Evolutionary conservation across 1,140 invertebrate species (phyloP), one percentile per base, ranked within the genome.

Genomic region (Drosophila funebris): DNA sequence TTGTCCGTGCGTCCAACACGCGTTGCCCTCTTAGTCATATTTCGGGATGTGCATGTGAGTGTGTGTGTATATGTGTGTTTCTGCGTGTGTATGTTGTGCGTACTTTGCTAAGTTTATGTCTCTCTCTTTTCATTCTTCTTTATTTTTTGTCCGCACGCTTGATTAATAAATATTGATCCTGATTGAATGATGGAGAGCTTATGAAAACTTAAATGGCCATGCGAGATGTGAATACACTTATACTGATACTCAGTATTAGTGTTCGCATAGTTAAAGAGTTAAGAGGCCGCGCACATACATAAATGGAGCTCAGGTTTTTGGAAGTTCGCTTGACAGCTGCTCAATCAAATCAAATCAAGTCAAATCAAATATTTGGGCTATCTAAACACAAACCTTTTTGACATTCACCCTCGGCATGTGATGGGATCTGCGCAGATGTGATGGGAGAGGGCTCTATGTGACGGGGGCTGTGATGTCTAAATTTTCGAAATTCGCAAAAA

Each of bases 281-380:
- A n/a, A n/a, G n/a, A n/a, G n/a, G n/a, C n/a, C n/a, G n/a, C n/a
- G n/a, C n/a, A n/a, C n/a, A n/a, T n/a, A n/a, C n/a, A n/a, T n/a
- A n/a, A n/a, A 74, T 62, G 73, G 77, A 71, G 77, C 73, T 88
- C 83, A 85, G 78, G 83, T 78, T 82, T 82, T 82, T 50, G 46
- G 52, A 72, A 78, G 70, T 75, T 85, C 70, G 58, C 31, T 63
- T 78, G 82, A 82, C 82, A 85, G 82, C 82, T 82, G 82, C 82
- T 88, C 82, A 87, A 85, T 85, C 82, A 85, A 88, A 85, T 87
- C 82, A 72, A 87, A 85, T 85, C 82, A 85, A 82, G 81, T 87
- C 82, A 73, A 75, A 82, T 79, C 71, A 80, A 75, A 71, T 78
- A 87, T 85, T 71, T 88, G 82, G 82, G 83, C 74, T 85, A 85